Conservation (phyloP, 2,797 vertebrate genomes). For the Phaenicophaeus curvirostris region DNA sequence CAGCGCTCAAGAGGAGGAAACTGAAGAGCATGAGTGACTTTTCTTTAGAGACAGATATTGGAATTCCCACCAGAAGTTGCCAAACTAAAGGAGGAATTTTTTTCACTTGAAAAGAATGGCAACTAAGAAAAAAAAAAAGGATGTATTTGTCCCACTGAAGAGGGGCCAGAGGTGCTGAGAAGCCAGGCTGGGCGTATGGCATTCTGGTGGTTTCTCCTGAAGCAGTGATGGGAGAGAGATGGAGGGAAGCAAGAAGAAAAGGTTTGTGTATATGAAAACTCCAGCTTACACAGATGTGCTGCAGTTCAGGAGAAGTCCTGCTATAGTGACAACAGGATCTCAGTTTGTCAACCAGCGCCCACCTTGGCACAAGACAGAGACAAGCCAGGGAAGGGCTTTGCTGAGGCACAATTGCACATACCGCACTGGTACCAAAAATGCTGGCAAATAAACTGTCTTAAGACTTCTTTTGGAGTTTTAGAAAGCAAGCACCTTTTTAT, state of each 20-base stretch:
- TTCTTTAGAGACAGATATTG: rapidly evolving
- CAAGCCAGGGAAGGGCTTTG: rapidly evolving
- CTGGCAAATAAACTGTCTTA: no score
- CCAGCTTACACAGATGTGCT: no score
- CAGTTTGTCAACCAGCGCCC: neutral
- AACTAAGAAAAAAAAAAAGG: neutral
- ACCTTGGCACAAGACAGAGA: rapidly evolving
- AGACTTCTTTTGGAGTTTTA: no score
- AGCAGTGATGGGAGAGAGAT: no score
- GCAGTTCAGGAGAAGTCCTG: neutral
- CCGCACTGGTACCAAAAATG: no score
- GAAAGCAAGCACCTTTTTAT: no score
- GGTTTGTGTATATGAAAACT: neutral
- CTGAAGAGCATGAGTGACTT: rapidly evolving
- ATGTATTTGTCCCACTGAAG: rapidly evolving
- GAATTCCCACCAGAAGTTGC: neutral
- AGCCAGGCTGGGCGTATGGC: no score
- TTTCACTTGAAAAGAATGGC: neutral
- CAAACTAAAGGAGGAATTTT: neutral
- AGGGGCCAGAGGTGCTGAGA: no score
- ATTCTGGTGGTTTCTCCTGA: no score
- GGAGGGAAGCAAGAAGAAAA: no score
- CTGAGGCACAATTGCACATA: neutral
- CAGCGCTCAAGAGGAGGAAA: neutral
- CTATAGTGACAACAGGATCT: neutral